Evolutionary conservation across 2,888 invertebrate species (phyloP), one percentile per base, ranked within the genome.

Genomic region (Campoletis raptor): DNA sequence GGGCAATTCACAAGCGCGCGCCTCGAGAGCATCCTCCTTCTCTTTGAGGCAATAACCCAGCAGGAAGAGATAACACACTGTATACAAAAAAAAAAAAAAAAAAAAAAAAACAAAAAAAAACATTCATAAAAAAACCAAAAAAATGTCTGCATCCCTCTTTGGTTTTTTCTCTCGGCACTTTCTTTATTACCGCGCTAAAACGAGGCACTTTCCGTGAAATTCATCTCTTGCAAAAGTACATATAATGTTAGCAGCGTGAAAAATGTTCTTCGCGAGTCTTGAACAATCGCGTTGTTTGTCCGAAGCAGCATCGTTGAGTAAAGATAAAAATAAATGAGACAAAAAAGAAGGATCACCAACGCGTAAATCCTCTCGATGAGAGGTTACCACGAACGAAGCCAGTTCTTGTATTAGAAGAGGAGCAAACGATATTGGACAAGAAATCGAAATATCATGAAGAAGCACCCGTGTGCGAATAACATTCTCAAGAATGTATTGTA

Each of bases 151-250:
- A 79, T 67, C 82, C 52, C 15, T 42, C 48, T 8, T 57, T 54
- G 42, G 15, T 70, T 48, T 42, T 45, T 42, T 40, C 69, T 1
- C 54, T 61, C 70, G 12, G 64, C 21, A 42, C 37, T 66, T 40
- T 70, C 61, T 57, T 54, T 72, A 61, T 36, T 73, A n/a, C 21
- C 45, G 24, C 45, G 80, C 81, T 81, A 81, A 81, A 67, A 73
- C 79, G 48, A 77, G 61, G 77, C 81, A 66, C 66, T 86, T 86
- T 86, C 86, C 83, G 61, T 86, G 86, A 86, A 86, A 81, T 80
- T 77, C 70, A 70, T 72, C 83, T 81, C 72, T 57, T 76, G 42
- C 52, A 54, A 57, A 74, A 74, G 45, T 48, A 77, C 67, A 67
- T 37, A 37, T 37, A 78, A 78, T 54, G 70, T 70, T 69, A 18